Conservation (phyloP, 2,888 invertebrate genomes). For the Alviniconcha strummeri region DNA sequence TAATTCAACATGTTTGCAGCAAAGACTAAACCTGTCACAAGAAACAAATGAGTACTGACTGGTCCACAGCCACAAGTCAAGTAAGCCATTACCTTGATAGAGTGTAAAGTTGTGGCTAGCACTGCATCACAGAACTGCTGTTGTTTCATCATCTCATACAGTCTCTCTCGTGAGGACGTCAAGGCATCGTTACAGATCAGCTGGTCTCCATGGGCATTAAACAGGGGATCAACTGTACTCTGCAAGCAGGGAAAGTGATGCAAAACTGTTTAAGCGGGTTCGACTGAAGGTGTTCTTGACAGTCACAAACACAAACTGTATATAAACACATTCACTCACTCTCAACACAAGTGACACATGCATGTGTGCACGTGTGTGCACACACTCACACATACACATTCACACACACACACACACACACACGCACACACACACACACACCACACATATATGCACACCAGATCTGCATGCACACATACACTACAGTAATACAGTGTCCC, state of each 20-base stretch:
- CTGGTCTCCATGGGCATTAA: slow-evolving; percentile 9
- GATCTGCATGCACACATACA: too few species aligned
- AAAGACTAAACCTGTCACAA: too few species aligned
- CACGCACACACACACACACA: background rate
- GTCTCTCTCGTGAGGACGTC: slow-evolving; percentile 34
- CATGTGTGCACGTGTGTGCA: background rate
- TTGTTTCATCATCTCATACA: slow-evolving; percentile 44
- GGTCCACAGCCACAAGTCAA: too few species aligned
- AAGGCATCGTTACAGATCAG: slow-evolving; percentile 19
- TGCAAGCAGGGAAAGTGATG: background rate
- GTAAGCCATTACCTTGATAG: slow-evolving; percentile 36
- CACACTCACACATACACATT: background rate
- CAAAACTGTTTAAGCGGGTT: background rate
- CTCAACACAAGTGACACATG: background rate
- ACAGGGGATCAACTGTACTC: slow-evolving; percentile 13
- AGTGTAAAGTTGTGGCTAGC: slow-evolving; percentile 39
- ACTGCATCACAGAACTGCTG: slow-evolving; percentile 45
- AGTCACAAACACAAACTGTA: background rate
- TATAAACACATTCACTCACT: background rate
- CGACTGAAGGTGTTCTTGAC: background rate
- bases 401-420: background rate
- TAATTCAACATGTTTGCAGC: too few species aligned
- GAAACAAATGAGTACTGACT: background rate
- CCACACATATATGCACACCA: background rate
- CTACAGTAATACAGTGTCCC: too few species aligned